phyloP scores from a whole-genome alignment of 2,888 invertebrate genomes.

The Lycia hirtaria region DNA sequence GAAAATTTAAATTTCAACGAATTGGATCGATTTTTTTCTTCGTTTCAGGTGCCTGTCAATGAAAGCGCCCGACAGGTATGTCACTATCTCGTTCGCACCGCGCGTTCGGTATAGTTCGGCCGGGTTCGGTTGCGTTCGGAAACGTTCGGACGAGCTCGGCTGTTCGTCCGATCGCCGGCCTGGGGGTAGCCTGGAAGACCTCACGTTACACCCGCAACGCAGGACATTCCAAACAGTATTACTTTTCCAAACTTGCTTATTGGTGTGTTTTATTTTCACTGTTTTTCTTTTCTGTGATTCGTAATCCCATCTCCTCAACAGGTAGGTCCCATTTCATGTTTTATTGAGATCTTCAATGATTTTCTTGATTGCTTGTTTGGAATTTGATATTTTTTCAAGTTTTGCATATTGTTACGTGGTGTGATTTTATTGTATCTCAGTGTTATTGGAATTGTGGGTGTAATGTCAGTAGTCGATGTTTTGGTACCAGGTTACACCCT shows the following conservation, averaged over 20 bases:
- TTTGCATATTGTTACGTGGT: constrained; percentile 75
- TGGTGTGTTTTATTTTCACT: constrained; percentile 77
- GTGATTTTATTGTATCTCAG: constrained; percentile 72
- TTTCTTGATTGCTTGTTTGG: constrained; percentile 73
- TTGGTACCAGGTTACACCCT: constrained; percentile 84
- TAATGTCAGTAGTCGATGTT: constrained; percentile 81
- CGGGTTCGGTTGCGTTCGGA: constrained; percentile 78
- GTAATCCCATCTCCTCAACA: constrained; percentile 56
- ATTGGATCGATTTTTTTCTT: constrained; percentile 88
- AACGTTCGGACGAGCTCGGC: constrained; percentile 75
- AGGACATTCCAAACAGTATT: constrained; percentile 76
- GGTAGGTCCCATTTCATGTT: constrained; percentile 74
- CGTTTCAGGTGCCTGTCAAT: constrained; percentile 91
- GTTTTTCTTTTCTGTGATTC: constrained; percentile 57
- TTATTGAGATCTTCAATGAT: constrained; percentile 61
- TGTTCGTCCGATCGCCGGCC: constrained; percentile 71
- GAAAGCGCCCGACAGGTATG: constrained; percentile 91
- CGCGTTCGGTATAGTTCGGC: constrained; percentile 80
- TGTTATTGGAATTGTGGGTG: constrained; percentile 74
- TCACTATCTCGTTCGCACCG: constrained; percentile 77
- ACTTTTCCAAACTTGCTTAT: constrained; percentile 81
- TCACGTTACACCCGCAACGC: constrained; percentile 82
- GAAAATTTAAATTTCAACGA: constrained; percentile 85
- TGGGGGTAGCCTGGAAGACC: constrained; percentile 84
- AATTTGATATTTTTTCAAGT: constrained; percentile 59